Base-by-base conservation (phyloP, 1,140 invertebrate species). In the Papilio xuthus region DNA sequence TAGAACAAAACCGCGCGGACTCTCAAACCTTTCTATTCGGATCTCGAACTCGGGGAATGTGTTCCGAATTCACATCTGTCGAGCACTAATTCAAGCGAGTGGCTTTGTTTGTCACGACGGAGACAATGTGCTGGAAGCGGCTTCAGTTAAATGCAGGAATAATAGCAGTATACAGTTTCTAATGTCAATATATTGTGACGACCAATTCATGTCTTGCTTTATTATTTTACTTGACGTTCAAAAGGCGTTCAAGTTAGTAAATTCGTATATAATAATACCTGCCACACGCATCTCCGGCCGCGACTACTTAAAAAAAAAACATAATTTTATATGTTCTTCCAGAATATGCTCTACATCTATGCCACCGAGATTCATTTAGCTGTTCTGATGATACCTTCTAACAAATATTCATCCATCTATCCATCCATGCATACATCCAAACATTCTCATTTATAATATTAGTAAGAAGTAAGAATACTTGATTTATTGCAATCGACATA, bases 21-120 rank as follows among this genome's bases (percentile, higher is more conserved):
- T 70, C 78, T 63, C 75, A 67, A 79, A 74, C 32, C 78, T 79
- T 78, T 85, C 84, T 89, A 89, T 89, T 89, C 84, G 80, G 77
- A 84, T 78, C 76, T 28, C 79, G 80, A 78, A 77, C 69, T 81
- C 78, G 56, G 72, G 89, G 89, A 88, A 89, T 89, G 86, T 78
- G 83, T 82, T 78, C 78, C 60, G 78, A 80, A 79, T 73, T 41
- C 77, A 80, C 88, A 91, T 90, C 89, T 91, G 89, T 89, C 84
- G 83, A 77, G 77, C 87, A 85, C 82, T 89, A 90, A 89, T 82
- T 90, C 89, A 89, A 89, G 23, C 75, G 53, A 78, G 15, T 81
- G 70, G 80, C 80, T 82, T 79, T 76, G 53, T 76, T 60, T 76
- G 47, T 56, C 44, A 56, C 73, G 8, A 13, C 32, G 69, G 23